Percentiles rank a stretch among this genome's conserved stretches.
These are phyloP conservation scores for Parthenolecanium corni DNA, from an alignment of 2,888 invertebrate genomes.

Conservation along the genomic window DNA sequence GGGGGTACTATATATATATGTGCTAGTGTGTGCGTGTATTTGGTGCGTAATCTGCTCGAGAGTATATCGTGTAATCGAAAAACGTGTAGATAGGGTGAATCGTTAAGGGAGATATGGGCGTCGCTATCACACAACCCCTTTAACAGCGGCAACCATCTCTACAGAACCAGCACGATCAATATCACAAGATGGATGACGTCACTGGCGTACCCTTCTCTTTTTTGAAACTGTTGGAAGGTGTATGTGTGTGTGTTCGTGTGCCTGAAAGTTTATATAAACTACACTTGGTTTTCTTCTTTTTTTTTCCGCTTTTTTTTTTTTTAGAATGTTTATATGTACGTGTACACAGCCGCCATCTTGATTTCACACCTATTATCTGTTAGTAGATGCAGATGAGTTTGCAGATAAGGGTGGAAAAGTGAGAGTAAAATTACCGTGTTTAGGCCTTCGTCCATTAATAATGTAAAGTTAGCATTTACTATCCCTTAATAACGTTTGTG, in stretches of 20 bases:
- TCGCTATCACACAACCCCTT: constrained; percentile 22
- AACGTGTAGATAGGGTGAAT: constrained; percentile 1
- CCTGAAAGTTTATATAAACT: no score
- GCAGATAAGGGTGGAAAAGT: neutral
- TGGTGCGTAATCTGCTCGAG: no score
- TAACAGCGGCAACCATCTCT: constrained; percentile 22
- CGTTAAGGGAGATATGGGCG: constrained; percentile 24
- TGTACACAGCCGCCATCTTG: constrained; percentile 21
- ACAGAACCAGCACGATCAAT: constrained; percentile 21
- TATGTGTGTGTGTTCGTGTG: no score
- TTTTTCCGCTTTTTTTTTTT: no score
- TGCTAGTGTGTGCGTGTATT: no score
- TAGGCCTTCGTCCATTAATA: constrained; percentile 8
- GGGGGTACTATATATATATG: no score
- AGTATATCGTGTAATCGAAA: neutral
- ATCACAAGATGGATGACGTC: constrained; percentile 26
- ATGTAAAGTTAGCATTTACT: constrained; percentile 19
- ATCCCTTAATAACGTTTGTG: constrained; percentile 16
- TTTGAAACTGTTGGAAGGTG: no score
- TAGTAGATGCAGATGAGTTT: constrained; percentile 9
- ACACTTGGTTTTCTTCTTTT: no score
- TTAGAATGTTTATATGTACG: no score
- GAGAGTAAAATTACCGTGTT: constrained; percentile 22
- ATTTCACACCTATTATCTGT: constrained; percentile 26
- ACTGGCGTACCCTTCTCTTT: constrained; percentile 21